These are phyloP conservation scores for Synanthedon andrenaeformis DNA, from an alignment of 2,888 invertebrate genomes.

Conservation along the genomic window DNA sequence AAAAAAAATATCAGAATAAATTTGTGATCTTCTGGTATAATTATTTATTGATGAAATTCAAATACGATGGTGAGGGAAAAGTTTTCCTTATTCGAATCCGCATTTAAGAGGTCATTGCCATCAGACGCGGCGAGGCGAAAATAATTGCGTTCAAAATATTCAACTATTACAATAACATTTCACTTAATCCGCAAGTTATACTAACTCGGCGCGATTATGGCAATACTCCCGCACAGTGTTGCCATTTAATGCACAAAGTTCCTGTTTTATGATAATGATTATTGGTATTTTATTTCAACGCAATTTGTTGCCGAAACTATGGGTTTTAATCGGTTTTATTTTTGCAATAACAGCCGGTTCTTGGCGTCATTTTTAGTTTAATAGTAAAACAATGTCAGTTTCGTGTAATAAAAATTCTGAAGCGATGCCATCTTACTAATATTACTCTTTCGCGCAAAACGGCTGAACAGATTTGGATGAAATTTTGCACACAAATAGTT, in stretches of 20 bases:
- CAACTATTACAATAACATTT: slow-evolving; percentile 1
- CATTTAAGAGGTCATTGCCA: no score
- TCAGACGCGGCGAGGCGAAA: neutral
- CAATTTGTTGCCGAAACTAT: neutral
- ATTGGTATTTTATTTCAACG: neutral
- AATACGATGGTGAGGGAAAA: no score
- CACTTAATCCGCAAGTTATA: neutral
- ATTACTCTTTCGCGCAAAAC: no score
- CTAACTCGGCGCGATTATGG: neutral
- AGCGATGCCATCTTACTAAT: no score
- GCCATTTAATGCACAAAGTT: neutral
- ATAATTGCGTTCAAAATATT: slow-evolving; percentile 1
- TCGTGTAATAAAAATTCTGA: neutral
- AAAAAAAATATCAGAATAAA: no score
- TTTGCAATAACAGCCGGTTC: neutral
- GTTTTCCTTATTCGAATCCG: no score
- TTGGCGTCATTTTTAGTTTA: neutral
- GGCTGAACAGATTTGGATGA: no score
- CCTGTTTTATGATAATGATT: neutral
- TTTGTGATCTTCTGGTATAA: no score
- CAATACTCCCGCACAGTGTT: neutral
- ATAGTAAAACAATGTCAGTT: no score
- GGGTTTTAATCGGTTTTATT: neutral
- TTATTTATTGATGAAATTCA: no score
- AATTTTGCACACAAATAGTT: no score